Evolutionary conservation across 2,888 invertebrate genomes (phyloP).

Genomic region (Nomada hirtipes): DNA sequence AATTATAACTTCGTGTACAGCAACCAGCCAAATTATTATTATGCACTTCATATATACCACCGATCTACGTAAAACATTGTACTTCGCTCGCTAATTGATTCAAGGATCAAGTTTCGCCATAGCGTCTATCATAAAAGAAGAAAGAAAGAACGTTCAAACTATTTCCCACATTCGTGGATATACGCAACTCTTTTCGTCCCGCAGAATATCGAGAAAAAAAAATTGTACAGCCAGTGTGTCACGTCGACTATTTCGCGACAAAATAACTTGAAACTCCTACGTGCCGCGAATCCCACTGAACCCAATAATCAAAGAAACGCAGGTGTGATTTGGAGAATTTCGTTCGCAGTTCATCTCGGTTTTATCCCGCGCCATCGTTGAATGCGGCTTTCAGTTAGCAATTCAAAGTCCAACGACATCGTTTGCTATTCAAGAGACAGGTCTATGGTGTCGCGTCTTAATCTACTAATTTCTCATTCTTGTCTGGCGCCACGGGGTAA

Average conservation of each 20-base stretch:
- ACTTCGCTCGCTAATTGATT: not conserved
- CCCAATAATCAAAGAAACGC: not conserved
- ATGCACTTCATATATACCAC: not conserved
- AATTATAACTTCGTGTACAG: too few species aligned
- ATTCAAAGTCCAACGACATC: not conserved
- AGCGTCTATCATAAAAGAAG: not conserved
- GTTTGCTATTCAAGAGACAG: not conserved
- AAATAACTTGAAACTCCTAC: slow-evolving; percentile 14
- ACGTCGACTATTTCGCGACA: slow-evolving; percentile 9
- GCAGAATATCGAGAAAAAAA: not conserved
- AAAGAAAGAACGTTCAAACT: not conserved
- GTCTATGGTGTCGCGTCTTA: slow-evolving; percentile 13
- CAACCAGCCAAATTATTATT: not conserved
- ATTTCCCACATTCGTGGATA: not conserved
- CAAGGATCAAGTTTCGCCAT: not conserved
- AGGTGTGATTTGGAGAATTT: not conserved
- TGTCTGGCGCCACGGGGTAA: slow-evolving; percentile 4
- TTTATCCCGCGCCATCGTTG: too few species aligned
- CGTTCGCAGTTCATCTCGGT: not conserved
- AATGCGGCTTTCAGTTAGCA: not conserved
- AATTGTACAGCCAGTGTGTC: slow-evolving; percentile 10
- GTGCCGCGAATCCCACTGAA: not conserved
- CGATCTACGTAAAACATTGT: too few species aligned
- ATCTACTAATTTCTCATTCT: slow-evolving; percentile 48
- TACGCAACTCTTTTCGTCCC: not conserved